Evolutionary conservation across 1,140 invertebrate species (phyloP), one percentile per base, ranked within the genome.

Genomic region (Saccostrea glomerata): DNA sequence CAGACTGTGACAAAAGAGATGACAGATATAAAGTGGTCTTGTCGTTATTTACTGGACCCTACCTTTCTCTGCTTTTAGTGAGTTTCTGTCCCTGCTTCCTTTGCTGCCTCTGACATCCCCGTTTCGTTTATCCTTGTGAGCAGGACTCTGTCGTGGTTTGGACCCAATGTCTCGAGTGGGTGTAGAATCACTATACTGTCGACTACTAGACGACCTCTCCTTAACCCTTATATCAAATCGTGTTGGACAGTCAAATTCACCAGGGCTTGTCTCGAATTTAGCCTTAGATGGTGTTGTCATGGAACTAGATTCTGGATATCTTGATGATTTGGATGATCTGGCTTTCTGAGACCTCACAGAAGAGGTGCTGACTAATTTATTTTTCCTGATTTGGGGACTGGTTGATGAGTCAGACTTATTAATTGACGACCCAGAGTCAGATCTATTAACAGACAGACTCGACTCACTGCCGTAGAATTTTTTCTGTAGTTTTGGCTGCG

Each of bases 391-490:
- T 86, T 86, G 82, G 7, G 30, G 36, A 85, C 58, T 87, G 36
- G 56, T 58, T 12, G 25, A 73, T 1, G 60, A 84, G 20, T 56
- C 58, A 4, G 36, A 73, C 30, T 54, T 85, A 55, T 25, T 47
- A n/a, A 84, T 20, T 54, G 40, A 54, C 1, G 82, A 84, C 40
- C 82, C 23, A 4, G 40, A 55, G 6, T 84, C 82, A n/a, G 40
- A 55, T 84, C 54, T 84, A 77, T 36, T 77, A 12, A 25, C 25
- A 36, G 82, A 84, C 6, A 84, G n/a, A 0, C n/a, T 40, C 2
- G 82, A 84, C 56, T 92, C 91, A 88, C 90, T 91, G 17, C 91
- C 92, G 47, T 92, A 92, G 77, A 88, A 92, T 82, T 92, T 92
- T 84, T 92, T 92, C 86, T 92, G 88, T 23, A 91, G 63, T 87